Evolutionary conservation across 2,888 invertebrate species (phyloP), one percentile per base, ranked within the genome.

Genomic region (Orgyia antiqua): DNA sequence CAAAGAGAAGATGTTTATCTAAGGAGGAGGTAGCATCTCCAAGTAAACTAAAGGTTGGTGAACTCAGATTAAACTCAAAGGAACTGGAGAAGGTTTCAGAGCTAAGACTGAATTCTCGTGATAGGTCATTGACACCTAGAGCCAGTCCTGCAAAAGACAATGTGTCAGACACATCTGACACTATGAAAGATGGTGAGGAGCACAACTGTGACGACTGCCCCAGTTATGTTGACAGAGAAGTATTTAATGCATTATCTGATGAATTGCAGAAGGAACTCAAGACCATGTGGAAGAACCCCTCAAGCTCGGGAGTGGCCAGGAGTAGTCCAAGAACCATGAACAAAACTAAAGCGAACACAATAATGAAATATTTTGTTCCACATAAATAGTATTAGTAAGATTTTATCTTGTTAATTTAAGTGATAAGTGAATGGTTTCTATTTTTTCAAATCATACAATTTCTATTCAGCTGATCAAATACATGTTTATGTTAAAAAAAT

Each of bases 261-360:
- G 91, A 93, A 28, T 87, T 94, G 68, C 92, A 93, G 65, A 89
- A 91, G 51, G 94, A 94, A 67, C 74, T 94, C 11, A 89, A 92
- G 62, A 84, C 87, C n/a, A 89, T 91, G 58, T 92, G 92, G 89
- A 88, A 88, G 42, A 84, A 86, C 48, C 83, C 84, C 40, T 77
- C 84, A 21, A 64, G 70, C 47, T 79, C 86, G 12, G 74, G 68
- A 24, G 49, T 80, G 45, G 66, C 73, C 21, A 66, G 83, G 49
- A 74, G 75, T 70, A 75, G 76, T 64, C 76, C 82, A 25, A 78
- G 79, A 69, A 82, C 70, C 46, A 61, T 68, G 58, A 89, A 88
- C 74, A 89, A 88, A 82, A 61, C 87, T 33, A 89, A 88, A 73
- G 66, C 82, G 45, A 91, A 91, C 77, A 89, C 90, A 52, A 80